These are phyloP conservation scores for Macropis europaea DNA, from an alignment of 2,888 invertebrate species.

Conservation along the genomic window DNA sequence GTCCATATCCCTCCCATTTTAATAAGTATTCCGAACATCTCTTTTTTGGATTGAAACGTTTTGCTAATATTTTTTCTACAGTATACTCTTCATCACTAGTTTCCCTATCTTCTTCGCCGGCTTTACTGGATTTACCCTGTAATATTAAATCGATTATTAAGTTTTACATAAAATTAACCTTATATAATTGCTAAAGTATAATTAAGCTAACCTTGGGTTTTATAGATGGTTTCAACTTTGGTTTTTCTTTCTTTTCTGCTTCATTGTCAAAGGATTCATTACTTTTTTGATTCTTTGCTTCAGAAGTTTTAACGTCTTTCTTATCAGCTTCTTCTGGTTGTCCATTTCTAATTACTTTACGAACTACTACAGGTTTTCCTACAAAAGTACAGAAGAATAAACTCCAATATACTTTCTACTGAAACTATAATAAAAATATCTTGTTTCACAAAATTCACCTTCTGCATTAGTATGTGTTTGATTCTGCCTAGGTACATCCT, in stretches of 20 bases:
- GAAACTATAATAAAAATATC: not conserved
- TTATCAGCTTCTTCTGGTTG: slow-evolving; percentile 74
- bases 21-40: slow-evolving; percentile 91
- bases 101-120: slow-evolving; percentile 62
- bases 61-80: slow-evolving; percentile 92
- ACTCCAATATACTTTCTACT: not conserved
- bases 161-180: not conserved
- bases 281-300: slow-evolving; percentile 64
- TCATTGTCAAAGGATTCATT: slow-evolving; percentile 60
- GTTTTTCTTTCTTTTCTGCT: slow-evolving; percentile 68
- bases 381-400: slow-evolving; percentile 6
- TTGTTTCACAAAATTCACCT: slow-evolving; percentile 50
- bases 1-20: slow-evolving; percentile 91
- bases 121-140: slow-evolving; percentile 64
- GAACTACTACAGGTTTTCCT: slow-evolving; percentile 74
- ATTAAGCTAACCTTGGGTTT: slow-evolving; percentile 68
- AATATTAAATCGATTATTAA: not conserved
- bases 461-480: slow-evolving; percentile 60
- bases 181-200: not conserved
- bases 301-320: slow-evolving; percentile 65
- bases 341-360: slow-evolving; percentile 77
- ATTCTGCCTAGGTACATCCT: slow-evolving; percentile 79
- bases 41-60: slow-evolving; percentile 88
- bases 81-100: slow-evolving; percentile 84
- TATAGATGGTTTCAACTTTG: slow-evolving; percentile 70